Evolutionary conservation across 1,140 invertebrate species (phyloP).

Genomic region (Aporrectodea caliginosa): DNA sequence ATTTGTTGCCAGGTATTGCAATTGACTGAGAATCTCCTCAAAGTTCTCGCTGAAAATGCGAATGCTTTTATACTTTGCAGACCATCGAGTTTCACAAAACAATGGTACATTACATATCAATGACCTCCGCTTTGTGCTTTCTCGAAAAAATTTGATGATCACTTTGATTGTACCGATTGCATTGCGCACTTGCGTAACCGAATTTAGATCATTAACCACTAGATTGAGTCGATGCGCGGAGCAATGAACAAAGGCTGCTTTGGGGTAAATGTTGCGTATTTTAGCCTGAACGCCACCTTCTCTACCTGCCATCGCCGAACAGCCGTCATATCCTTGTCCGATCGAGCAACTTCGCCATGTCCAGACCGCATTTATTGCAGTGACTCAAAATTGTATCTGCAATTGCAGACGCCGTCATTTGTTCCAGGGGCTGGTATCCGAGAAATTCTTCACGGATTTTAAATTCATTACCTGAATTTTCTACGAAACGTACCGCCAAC

Average conservation of each 20-base stretch:
- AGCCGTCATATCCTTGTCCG: slow-evolving; percentile 19
- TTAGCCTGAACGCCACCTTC: neutral
- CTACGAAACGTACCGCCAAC: slow-evolving; percentile 17
- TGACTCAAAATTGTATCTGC: slow-evolving; percentile 1
- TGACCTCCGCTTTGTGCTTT: slow-evolving; percentile 10
- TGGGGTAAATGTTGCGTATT: slow-evolving; percentile 8
- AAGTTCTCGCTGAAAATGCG: slow-evolving; percentile 3
- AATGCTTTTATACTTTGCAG: neutral
- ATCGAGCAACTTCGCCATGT: neutral
- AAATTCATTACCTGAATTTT: neutral
- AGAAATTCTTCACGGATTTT: slow-evolving; percentile 16
- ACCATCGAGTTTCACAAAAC: slow-evolving; percentile 12
- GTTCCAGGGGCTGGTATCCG: slow-evolving; percentile 15
- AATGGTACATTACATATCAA: slow-evolving; percentile 5
- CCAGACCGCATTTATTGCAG: slow-evolving; percentile 1
- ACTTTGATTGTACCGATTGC: neutral
- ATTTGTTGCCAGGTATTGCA: too few relatives aligned
- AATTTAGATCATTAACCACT: slow-evolving; percentile 5
- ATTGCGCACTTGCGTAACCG: slow-evolving; percentile 6
- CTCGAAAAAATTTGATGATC: slow-evolving; percentile 13
- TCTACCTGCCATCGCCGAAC: neutral
- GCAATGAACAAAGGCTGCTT: slow-evolving; percentile 14
- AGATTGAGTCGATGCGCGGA: slow-evolving; percentile 16
- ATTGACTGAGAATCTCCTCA: neutral
- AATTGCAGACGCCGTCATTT: neutral